phyloP scores from a whole-genome alignment of 2,113 vertebrate genomes.

The Chamaetylas fuelleborni region DNA sequence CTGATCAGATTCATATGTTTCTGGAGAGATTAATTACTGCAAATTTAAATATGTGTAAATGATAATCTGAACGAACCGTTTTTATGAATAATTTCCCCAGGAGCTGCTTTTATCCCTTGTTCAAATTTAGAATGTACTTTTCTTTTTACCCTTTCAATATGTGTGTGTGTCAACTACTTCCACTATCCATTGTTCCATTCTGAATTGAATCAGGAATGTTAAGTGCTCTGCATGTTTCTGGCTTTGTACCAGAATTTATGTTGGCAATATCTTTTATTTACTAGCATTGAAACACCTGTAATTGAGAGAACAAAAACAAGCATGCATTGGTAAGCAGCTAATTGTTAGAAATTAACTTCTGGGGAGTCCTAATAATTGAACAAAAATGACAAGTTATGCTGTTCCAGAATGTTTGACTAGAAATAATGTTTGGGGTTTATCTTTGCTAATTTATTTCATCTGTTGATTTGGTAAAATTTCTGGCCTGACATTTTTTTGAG shows the following conservation, averaged over 20 bases:
- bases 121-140: not conserved
- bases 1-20: not conserved
- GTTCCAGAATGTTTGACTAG: not conserved
- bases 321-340: not conserved
- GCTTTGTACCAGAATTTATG: not conserved
- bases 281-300: not conserved
- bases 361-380: not conserved
- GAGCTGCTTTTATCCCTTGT: not conserved
- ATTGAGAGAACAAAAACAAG: not conserved
- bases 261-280: conserved; percentile 16
- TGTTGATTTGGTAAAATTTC: not conserved
- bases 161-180: not conserved
- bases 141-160: not conserved
- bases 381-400: not conserved
- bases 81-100: not conserved
- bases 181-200: not conserved
- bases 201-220: not conserved
- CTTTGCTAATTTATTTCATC: not conserved
- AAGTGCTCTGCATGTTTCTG: not conserved
- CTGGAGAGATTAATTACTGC: not conserved
- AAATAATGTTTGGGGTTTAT: not conserved
- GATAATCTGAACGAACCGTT: not conserved
- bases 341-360: not conserved
- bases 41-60: not conserved
- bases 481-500: not conserved